Percentiles rank a stretch among this genome's conserved stretches.
Evolutionary conservation across 2,888 invertebrate genomes (phyloP).

Genomic region (Hirtodrosophila histrioides): DNA sequence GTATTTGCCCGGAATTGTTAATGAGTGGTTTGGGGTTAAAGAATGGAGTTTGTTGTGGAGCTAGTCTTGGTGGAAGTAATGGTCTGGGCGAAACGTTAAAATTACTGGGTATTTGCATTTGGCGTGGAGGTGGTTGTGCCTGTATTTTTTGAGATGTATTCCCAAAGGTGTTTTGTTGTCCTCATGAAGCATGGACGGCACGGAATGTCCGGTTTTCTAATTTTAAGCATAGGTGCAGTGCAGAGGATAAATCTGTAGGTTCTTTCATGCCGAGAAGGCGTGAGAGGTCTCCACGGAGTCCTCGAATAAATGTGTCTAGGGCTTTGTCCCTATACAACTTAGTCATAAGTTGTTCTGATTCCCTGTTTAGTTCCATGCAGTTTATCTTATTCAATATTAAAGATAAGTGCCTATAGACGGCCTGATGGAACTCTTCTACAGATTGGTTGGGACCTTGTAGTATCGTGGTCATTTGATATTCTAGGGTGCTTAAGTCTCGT

Average conservation of each 20-base stretch:
- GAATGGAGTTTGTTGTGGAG: background rate
- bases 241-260: constrained; percentile 3
- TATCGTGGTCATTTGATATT: constrained; percentile 17
- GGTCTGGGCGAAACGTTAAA: background rate
- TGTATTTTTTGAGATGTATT: background rate
- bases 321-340: constrained; percentile 14
- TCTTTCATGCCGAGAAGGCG: constrained; percentile 6
- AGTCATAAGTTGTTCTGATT: constrained; percentile 9
- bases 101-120: background rate
- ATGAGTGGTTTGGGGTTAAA: background rate
- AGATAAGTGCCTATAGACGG: constrained; percentile 13
- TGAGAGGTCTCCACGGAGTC: constrained; percentile 4
- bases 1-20: background rate
- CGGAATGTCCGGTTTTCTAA: constrained; percentile 11
- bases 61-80: background rate
- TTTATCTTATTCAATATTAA: constrained; percentile 17
- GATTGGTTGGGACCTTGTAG: constrained; percentile 5
- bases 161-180: background rate
- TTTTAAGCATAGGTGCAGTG: constrained; percentile 10
- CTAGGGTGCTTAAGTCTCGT: constrained; percentile 11
- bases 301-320: constrained; percentile 3
- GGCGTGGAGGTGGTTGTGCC: background rate
- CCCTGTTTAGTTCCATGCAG: constrained; percentile 12
- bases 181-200: background rate
- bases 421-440: constrained; percentile 18